Evolutionary conservation across 1,140 invertebrate species (phyloP).

Genomic region (Pseudomyrmex dendroicus): DNA sequence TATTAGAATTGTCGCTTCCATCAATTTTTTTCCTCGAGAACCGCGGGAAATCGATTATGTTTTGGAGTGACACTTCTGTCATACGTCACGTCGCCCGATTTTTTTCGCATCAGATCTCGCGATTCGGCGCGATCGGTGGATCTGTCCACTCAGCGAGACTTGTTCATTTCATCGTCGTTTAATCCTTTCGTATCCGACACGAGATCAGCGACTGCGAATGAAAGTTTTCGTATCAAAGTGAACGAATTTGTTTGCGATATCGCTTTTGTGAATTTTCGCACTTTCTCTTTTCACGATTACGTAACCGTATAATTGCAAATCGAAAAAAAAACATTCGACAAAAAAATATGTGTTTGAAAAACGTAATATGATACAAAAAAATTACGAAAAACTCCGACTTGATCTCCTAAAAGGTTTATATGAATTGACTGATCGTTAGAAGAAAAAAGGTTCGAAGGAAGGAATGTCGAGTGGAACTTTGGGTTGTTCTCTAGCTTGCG

Average conservation of each 20-base stretch:
- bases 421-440: background rate
- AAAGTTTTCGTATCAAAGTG: conserved; percentile 17
- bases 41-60: conserved; percentile 48
- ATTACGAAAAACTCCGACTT: conserved; percentile 13
- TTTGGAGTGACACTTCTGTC: conserved; percentile 51
- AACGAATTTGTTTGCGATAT: background rate
- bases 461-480: background rate
- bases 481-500: background rate
- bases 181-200: conserved; percentile 18
- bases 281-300: background rate
- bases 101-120: conserved; percentile 33
- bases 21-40: conserved; percentile 30
- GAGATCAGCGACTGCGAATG: conserved; percentile 29
- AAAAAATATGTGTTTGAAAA: background rate
- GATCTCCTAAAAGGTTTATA: background rate
- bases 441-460: conserved; percentile 2
- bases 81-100: conserved; percentile 51
- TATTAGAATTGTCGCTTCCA: conserved; percentile 47
- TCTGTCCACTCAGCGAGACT: conserved; percentile 9
- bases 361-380: background rate
- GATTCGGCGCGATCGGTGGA: conserved; percentile 27
- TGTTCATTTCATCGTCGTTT: conserved; percentile 57
- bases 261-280: background rate
- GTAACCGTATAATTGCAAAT: background rate
- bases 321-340: background rate